Percentiles rank a stretch among this genome's conserved stretches.
Conservation (phyloP, 2,113 vertebrate genomes). For the Hippocampus abdominalis region DNA sequence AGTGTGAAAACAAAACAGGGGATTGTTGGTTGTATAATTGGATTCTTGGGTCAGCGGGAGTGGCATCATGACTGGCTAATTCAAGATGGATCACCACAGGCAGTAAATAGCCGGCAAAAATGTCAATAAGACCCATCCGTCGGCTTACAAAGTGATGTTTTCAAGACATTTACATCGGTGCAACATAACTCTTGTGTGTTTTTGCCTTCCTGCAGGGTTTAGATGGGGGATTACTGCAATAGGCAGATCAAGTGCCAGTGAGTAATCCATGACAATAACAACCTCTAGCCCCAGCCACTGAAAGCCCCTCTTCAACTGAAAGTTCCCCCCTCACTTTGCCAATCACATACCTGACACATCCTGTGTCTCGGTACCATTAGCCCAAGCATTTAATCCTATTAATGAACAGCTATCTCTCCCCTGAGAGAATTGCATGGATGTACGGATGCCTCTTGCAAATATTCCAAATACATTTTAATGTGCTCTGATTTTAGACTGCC, state of each 20-base stretch:
- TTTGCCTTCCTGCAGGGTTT: constrained; percentile 61
- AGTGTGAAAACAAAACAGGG: constrained; percentile 53
- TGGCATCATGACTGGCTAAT: constrained; percentile 73
- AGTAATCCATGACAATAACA: constrained; percentile 74
- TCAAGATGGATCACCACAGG: constrained; percentile 70
- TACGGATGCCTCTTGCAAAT: constrained; percentile 47
- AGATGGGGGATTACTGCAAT: constrained; percentile 67
- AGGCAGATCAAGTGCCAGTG: constrained; percentile 70
- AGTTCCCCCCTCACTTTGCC: constrained; percentile 51
- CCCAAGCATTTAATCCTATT: constrained; percentile 67
- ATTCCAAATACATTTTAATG: constrained; percentile 55
- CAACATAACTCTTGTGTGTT: constrained; percentile 65
- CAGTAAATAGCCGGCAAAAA: constrained; percentile 59
- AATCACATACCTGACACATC: constrained; percentile 64
- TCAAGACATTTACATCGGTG: constrained; percentile 61
- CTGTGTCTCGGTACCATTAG: constrained; percentile 63
- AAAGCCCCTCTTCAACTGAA: constrained; percentile 43
- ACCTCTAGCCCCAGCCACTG: constrained; percentile 46
- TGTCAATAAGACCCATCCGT: constrained; percentile 65
- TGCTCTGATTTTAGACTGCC: constrained; percentile 57
- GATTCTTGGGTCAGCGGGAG: constrained; percentile 66
- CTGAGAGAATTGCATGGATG: constrained; percentile 24
- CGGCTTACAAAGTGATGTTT: constrained; percentile 61
- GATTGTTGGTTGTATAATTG: constrained; percentile 66
- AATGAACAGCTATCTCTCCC: constrained; percentile 63